Conservation (phyloP, 35 echinoderm and acorn worm species). For the Apostichopus japonicus region DNA sequence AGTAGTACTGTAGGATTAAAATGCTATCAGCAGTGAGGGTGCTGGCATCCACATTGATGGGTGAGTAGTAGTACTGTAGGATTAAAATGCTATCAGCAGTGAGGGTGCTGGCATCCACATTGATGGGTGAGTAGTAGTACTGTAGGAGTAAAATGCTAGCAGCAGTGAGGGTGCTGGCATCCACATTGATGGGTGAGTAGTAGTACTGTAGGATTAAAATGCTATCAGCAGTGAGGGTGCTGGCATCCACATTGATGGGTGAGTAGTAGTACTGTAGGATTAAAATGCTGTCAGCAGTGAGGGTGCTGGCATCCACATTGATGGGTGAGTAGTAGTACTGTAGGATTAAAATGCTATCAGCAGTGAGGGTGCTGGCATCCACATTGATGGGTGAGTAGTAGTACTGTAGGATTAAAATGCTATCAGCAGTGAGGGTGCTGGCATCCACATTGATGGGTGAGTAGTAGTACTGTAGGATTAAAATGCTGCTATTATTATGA, state of each 20-base stretch:
- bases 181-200: constrained; percentile 26
- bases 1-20: too few species aligned
- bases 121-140: constrained; percentile 46
- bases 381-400: constrained; percentile 31
- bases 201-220: too few species aligned
- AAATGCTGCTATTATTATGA: too few species aligned
- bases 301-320: not conserved
- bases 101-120: not conserved
- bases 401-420: too few species aligned
- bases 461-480: not conserved
- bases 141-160: too few species aligned
- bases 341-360: too few species aligned
- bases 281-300: too few species aligned
- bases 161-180: not conserved
- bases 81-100: too few species aligned
- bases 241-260: not conserved
- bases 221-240: not conserved
- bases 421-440: not conserved
- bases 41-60: not conserved
- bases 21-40: not conserved
- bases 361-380: not conserved
- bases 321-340: constrained; percentile 47
- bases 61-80: too few species aligned
- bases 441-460: constrained; percentile 10
- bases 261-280: too few species aligned